These are phyloP conservation scores for Clamator glandarius DNA, from an alignment of 2,797 vertebrate genomes.

Conservation along the genomic window DNA sequence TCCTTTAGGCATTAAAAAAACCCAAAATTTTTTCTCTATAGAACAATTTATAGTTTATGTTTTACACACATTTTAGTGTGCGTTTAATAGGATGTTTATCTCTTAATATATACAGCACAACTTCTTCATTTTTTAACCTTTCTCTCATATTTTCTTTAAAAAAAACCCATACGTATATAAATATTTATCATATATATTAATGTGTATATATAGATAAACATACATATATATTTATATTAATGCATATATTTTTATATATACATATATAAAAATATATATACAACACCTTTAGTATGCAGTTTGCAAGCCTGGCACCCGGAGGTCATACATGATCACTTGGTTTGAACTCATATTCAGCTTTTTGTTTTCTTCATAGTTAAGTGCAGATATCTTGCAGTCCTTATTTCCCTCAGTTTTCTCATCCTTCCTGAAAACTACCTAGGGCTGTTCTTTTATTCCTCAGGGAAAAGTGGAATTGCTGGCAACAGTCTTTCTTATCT, in stretches of 20 bases:
- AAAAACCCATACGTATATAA: not conserved
- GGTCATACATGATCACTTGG: not conserved
- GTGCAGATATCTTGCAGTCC: not conserved
- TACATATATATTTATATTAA: not conserved
- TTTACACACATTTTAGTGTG: not conserved
- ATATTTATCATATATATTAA: not conserved
- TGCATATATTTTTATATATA: too few relatives aligned
- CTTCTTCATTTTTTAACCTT: not conserved
- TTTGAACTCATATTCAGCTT: not conserved
- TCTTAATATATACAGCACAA: not conserved
- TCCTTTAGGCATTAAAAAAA: not conserved
- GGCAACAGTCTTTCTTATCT: slow-evolving; percentile 5
- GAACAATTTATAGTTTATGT: not conserved
- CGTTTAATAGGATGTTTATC: not conserved
- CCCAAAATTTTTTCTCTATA: not conserved
- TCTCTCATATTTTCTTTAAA: not conserved
- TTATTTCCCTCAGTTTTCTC: not conserved
- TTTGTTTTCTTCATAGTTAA: not conserved
- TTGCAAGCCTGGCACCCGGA: not conserved
- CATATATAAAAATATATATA: not conserved
- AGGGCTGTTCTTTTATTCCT: not conserved
- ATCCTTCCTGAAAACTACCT: not conserved
- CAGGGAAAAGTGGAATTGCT: slow-evolving; percentile 22
- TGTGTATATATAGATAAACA: not conserved
- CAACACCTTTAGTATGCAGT: not conserved